phyloP scores from a whole-genome alignment of 2,797 vertebrate genomes.

The Lithobates pipiens region DNA sequence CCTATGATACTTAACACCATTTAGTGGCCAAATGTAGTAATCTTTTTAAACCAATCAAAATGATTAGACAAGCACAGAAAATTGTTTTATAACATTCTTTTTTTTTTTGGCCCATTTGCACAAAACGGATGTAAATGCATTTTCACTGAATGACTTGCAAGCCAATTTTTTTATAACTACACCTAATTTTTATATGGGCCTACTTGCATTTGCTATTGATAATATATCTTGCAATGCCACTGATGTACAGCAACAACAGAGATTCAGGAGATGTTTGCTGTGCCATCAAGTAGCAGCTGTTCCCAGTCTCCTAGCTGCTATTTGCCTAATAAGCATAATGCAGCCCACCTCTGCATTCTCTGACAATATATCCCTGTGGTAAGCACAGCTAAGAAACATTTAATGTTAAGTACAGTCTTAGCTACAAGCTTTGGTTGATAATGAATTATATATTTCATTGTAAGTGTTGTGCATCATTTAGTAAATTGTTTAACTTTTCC shows the following conservation, averaged over 20 bases:
- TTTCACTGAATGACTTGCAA: no score
- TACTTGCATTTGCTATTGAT: neutral
- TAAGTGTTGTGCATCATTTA: conserved; percentile 65
- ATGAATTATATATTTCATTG: conserved; percentile 71
- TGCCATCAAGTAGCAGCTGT: neutral
- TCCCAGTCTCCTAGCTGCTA: neutral
- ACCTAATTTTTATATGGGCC: no score
- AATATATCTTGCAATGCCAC: neutral
- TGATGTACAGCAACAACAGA: neutral
- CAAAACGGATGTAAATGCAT: no score
- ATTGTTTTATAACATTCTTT: no score
- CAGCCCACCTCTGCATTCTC: conserved; percentile 44
- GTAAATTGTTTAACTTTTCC: conserved; percentile 68
- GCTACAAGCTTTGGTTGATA: conserved; percentile 61
- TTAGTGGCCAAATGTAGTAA: no score
- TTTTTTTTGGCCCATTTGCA: no score
- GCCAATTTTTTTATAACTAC: no score
- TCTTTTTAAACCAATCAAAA: no score
- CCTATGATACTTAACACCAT: no score
- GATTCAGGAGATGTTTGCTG: neutral
- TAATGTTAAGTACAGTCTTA: conserved; percentile 56
- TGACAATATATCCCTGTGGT: conserved; percentile 45
- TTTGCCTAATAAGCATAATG: neutral
- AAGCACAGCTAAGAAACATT: conserved; percentile 52
- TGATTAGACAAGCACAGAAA: no score